Percentiles rank a stretch among this genome's conserved stretches.
Evolutionary conservation across 2,797 vertebrate species (phyloP).

Genomic region (Gadopsis marmoratus): DNA sequence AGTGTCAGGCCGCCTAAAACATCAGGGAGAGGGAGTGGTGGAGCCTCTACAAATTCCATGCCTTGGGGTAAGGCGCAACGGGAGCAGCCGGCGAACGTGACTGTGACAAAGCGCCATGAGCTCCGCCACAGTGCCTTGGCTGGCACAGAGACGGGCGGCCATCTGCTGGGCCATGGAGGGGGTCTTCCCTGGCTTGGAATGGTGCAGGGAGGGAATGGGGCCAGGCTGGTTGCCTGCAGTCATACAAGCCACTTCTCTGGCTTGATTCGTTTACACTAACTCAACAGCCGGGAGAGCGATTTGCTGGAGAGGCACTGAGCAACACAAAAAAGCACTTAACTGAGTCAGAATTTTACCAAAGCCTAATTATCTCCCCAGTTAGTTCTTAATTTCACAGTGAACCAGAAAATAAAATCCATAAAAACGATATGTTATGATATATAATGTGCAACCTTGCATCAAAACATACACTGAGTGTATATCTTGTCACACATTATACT

Average conservation of each 20-base stretch:
- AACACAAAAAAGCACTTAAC: conserved; percentile 61
- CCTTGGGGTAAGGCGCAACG: conserved; percentile 48
- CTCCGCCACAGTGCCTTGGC: conserved; percentile 60
- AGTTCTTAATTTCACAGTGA: conserved; percentile 49
- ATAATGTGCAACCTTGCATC: conserved; percentile 26
- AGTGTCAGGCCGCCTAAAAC: conserved; percentile 57
- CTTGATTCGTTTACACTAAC: conserved; percentile 68
- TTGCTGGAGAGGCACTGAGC: conserved; percentile 52
- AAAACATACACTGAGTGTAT: not conserved
- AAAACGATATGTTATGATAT: conserved; percentile 7
- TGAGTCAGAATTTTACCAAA: conserved; percentile 60
- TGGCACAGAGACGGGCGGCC: conserved; percentile 69
- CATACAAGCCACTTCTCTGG: conserved; percentile 63
- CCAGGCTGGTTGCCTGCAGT: conserved; percentile 60
- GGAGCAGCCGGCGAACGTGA: conserved; percentile 74
- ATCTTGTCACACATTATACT: not conserved
- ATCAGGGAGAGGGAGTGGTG: conserved; percentile 58
- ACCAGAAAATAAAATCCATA: conserved; percentile 20
- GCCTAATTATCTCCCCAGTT: conserved; percentile 57
- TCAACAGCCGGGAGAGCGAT: conserved; percentile 53
- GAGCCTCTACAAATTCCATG: conserved; percentile 55
- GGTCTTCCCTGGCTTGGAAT: conserved; percentile 74
- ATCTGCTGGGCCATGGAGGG: conserved; percentile 80
- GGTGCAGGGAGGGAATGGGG: conserved; percentile 42
- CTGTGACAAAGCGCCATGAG: conserved; percentile 75